Conservation (phyloP, 1,140 invertebrate genomes). For the Idris sp. region DNA sequence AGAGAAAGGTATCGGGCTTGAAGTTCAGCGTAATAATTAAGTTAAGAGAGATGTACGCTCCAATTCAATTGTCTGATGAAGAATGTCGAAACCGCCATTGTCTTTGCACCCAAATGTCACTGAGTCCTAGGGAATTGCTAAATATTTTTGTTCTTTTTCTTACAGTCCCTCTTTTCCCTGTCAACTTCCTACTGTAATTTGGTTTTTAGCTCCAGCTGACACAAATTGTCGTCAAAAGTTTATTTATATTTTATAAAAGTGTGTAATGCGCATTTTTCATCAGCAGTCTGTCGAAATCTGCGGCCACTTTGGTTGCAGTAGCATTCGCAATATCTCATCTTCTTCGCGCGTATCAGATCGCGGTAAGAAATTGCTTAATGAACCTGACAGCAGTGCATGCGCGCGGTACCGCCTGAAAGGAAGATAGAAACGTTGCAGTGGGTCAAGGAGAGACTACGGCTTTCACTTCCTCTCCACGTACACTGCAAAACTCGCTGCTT, state of each 20-base stretch:
- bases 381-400: slow-evolving; percentile 68
- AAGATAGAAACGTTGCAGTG: slow-evolving; percentile 79
- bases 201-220: too few species aligned
- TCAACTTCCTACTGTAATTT: too few species aligned
- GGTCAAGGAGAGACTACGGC: slow-evolving; percentile 78
- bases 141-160: too few species aligned
- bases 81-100: slow-evolving; percentile 12
- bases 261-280: too few species aligned
- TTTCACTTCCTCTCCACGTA: slow-evolving; percentile 77
- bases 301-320: neutral
- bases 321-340: slow-evolving; percentile 48
- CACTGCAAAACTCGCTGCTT: slow-evolving; percentile 51
- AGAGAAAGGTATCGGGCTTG: slow-evolving; percentile 10
- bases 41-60: slow-evolving; percentile 5
- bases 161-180: too few species aligned
- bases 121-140: too few species aligned
- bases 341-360: slow-evolving; percentile 49
- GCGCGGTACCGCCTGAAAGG: slow-evolving; percentile 74
- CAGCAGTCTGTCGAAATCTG: slow-evolving; percentile 16
- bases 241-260: too few species aligned
- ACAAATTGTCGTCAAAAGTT: too few species aligned
- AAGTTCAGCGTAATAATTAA: slow-evolving; percentile 6
- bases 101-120: neutral
- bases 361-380: slow-evolving; percentile 77
- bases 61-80: slow-evolving; percentile 8